Evolutionary conservation across 2,113 vertebrate species (phyloP), one percentile per base, ranked within the genome.

Genomic region (Cochlearius cochlearius): DNA sequence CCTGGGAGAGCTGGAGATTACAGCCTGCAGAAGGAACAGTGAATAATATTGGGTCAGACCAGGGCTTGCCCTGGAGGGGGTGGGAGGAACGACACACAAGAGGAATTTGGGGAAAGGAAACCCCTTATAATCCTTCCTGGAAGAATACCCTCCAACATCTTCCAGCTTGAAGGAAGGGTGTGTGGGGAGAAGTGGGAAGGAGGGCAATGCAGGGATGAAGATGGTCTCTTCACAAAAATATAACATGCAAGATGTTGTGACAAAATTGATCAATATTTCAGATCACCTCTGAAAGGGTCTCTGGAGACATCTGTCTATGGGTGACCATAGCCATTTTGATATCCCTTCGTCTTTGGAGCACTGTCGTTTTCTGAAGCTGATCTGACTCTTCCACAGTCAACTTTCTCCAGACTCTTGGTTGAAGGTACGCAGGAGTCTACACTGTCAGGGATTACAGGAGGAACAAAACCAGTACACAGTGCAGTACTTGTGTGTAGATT

Each of bases 1-100:
- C 66, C 12, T 88, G 87, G 85, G 92, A 96, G 41, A 76, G 60
- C 30, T 85, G 69, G 41, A 87, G 79, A 90, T 86, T 92, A 83
- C 39, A 92, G 79, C 17, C 25, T 50, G 45, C 45, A 85, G 41
- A 77, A 79, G 14, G 30, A 93, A n/a, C 15, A 52, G 38, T 34
- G 53, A 58, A 83, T 32, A 64, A 64, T 67, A 76, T 12, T 64
- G 62, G 53, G n/a, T 76, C 58, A 76, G 71, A 72, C 8, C 38
- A 55, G 21, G 45, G 14, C 43, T 50, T 90, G 30, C 38, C 6
- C 4, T 34, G n/a, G 22, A 73, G 17, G 3, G 4, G 4, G 29
- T 45, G 32, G 5, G 26, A 12, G 8, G 15, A 92, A 38, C 1
- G 2, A 38, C 27, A 12, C 8, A 20, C 6, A 13, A 22, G 16